These are phyloP conservation scores for Philhelius pedissequus DNA, from an alignment of 2,888 invertebrate genomes.

Conservation along the genomic window DNA sequence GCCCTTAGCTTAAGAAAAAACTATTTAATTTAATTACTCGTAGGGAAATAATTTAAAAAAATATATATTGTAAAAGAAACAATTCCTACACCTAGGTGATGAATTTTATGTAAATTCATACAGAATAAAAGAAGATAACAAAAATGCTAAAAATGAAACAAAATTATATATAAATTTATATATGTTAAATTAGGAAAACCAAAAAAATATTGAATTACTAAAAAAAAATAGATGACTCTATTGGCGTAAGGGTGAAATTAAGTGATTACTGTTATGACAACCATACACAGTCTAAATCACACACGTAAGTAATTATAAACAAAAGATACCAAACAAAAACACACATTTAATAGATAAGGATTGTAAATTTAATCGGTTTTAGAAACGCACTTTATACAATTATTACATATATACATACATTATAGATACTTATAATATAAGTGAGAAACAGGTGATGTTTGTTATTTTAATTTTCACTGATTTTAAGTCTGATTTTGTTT, in stretches of 20 bases:
- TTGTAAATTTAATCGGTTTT: conserved; percentile 70
- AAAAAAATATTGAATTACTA: conserved; percentile 51
- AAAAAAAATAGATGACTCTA: conserved; percentile 61
- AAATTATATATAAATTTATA: conserved; percentile 32
- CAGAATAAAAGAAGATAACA: not conserved
- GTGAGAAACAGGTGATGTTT: conserved; percentile 63
- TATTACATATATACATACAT: conserved; percentile 69
- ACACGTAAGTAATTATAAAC: conserved; percentile 22
- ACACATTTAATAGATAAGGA: conserved; percentile 55
- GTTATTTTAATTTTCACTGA: conserved; percentile 22
- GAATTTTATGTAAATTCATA: conserved; percentile 54
- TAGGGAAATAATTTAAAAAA: conserved; percentile 44
- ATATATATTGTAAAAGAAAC: conserved; percentile 10
- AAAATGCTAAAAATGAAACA: conserved; percentile 12
- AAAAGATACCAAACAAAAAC: not conserved
- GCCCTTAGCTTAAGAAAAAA: conserved; percentile 37
- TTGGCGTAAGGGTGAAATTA: conserved; percentile 51
- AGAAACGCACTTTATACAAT: conserved; percentile 74
- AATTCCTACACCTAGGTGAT: conserved; percentile 61
- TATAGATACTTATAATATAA: conserved; percentile 60
- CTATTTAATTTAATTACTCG: conserved; percentile 40
- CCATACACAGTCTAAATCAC: conserved; percentile 40
- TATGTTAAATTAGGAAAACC: conserved; percentile 50
- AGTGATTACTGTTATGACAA: conserved; percentile 49
- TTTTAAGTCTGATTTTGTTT: not conserved